Percentiles rank a stretch among this genome's conserved stretches.
phyloP scores from a whole-genome alignment of 2,888 invertebrate genomes.

The Mythimna loreyi region DNA sequence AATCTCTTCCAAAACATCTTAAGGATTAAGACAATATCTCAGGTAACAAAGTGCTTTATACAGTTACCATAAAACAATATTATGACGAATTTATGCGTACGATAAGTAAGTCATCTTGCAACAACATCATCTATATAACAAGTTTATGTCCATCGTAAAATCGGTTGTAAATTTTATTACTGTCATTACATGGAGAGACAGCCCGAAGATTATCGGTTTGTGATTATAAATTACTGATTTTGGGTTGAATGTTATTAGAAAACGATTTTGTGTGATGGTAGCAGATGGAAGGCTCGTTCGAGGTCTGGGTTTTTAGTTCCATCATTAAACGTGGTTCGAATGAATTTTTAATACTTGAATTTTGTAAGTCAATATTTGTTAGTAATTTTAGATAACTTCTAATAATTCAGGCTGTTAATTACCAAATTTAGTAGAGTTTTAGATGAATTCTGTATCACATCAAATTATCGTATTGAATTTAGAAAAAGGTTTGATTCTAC shows the following conservation, averaged over 20 bases:
- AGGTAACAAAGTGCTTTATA: constrained; percentile 56
- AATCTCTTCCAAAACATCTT: constrained; percentile 24
- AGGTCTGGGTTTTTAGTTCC: constrained; percentile 2
- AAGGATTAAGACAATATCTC: constrained; percentile 39
- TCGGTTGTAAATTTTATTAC: constrained; percentile 73
- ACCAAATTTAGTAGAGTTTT: constrained; percentile 7
- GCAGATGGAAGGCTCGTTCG: constrained; percentile 5
- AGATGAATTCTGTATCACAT: not conserved
- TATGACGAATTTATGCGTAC: constrained; percentile 58
- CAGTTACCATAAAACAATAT: constrained; percentile 59
- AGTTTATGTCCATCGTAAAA: constrained; percentile 71
- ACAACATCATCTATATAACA: constrained; percentile 66
- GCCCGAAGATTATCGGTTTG: constrained; percentile 57
- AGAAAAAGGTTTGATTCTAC: constrained; percentile 1
- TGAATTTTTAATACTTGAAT: not conserved
- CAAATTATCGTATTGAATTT: not conserved
- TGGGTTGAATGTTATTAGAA: constrained; percentile 28
- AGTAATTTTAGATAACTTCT: not conserved
- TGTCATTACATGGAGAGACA: constrained; percentile 58
- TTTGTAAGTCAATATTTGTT: not conserved
- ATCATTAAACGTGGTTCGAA: not conserved
- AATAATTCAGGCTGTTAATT: constrained; percentile 1
- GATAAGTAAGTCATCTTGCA: constrained; percentile 62
- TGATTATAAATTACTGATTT: constrained; percentile 62
- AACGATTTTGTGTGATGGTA: constrained; percentile 26